Percentiles rank a stretch among this genome's conserved stretches.
Conservation (phyloP, 2,888 invertebrate genomes). For the Cylindroiulus punctatus region DNA sequence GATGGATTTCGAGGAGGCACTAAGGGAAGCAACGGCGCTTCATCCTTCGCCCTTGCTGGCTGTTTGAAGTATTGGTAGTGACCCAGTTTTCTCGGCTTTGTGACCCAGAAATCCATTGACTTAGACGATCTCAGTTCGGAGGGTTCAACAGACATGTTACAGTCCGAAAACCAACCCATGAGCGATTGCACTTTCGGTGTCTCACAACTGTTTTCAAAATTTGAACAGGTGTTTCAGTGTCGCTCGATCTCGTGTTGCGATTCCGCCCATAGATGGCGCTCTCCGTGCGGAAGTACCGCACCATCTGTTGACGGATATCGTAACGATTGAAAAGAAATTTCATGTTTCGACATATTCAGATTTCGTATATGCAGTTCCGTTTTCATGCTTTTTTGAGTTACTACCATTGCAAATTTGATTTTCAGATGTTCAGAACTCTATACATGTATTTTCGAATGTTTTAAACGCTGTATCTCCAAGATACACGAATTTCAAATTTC, state of each 20-base stretch:
- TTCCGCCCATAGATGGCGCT: not conserved
- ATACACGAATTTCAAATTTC: too few relatives aligned
- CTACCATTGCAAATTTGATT: too few relatives aligned
- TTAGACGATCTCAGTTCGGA: not conserved
- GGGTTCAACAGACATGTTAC: not conserved
- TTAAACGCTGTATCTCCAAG: too few relatives aligned
- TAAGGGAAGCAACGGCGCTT: not conserved
- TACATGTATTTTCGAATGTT: too few relatives aligned
- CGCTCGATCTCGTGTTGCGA: not conserved
- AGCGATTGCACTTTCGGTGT: not conserved
- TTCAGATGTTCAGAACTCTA: too few relatives aligned
- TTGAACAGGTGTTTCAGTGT: not conserved
- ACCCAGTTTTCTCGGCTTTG: not conserved
- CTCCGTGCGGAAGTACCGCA: too few relatives aligned
- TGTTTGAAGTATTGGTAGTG: not conserved
- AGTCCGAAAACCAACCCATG: not conserved
- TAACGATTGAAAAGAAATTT: too few relatives aligned
- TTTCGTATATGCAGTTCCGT: too few relatives aligned
- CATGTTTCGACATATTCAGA: too few relatives aligned
- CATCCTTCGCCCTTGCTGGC: not conserved
- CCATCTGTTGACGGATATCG: too few relatives aligned
- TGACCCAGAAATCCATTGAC: conserved; percentile 21
- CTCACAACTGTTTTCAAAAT: not conserved
- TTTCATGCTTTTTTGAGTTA: too few relatives aligned
- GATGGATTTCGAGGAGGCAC: not conserved